Base-by-base conservation (phyloP, 2,797 vertebrate species). In the Oceanodroma leucorhoa region DNA sequence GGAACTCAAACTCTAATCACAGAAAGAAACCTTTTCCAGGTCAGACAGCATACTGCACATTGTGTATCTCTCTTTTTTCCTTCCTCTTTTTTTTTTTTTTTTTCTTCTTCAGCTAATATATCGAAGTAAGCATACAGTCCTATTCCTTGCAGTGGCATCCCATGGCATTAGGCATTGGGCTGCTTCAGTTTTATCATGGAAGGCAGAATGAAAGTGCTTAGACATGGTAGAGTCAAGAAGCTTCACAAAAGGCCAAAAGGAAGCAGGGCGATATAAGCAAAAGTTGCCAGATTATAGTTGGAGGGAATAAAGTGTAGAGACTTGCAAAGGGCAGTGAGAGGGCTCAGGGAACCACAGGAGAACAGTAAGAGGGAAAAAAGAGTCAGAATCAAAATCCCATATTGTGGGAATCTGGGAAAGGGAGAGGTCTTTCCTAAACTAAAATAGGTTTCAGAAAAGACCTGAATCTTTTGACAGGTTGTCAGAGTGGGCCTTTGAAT, bases 11-110 rank as follows among this genome's bases (percentile, higher is more conserved):
- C 26, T 64, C 41, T 67, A 65, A 89, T 93, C 64, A 67, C 40
- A 87, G 65, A 93, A 85, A 38, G 16, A 80, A 87, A 65, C 55
- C 24, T 91, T 76, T 82, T 73, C 45, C 50, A 79, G 93, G 78
- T 90, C 83, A 84, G 70, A 92, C 78, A 83, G 11, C 20, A 50
- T 30, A 67, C 23, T 80, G 53, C 9, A 34, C 27, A 10, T 53
- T 34, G 6, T 64, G 11, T 51, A 8, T 61, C 11, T 38, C 26
- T 83, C 12, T 15, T 17, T 83, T 24, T 36, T 30, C 40, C 18
- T 29, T 6, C 1, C n/a, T 9, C 6, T 30, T n/a, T 5, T 27
- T 15, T 7, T 18, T n/a, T 22, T 7, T 14, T 6, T 7, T 18
- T 5, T 22, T 5, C 7, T 29, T 53, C 17, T 81, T 81, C 55